Conservation (phyloP, 2,888 invertebrate species). For the Rhagonycha lutea region DNA sequence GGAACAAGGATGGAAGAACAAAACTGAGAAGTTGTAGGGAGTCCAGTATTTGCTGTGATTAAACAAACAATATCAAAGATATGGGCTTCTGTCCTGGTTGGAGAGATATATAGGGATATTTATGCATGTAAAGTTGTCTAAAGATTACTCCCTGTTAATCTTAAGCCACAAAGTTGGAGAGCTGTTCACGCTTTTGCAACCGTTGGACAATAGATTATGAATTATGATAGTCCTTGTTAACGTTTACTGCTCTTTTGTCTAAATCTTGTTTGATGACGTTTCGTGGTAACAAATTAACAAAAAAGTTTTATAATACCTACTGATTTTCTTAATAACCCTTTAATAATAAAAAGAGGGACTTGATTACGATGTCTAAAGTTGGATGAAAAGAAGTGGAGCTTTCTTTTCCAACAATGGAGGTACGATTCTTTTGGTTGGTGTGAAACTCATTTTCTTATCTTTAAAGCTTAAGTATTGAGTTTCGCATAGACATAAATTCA, state of each 20-base stretch:
- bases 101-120: slow-evolving; percentile 50
- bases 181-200: slow-evolving; percentile 47
- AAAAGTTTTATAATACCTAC: slow-evolving; percentile 9
- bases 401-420: not conserved
- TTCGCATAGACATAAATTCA: slow-evolving; percentile 49
- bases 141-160: slow-evolving; percentile 54
- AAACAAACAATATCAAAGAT: slow-evolving; percentile 52
- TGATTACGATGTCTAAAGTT: not conserved
- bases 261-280: slow-evolving; percentile 14
- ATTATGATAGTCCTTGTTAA: slow-evolving; percentile 45
- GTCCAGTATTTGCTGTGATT: slow-evolving; percentile 40
- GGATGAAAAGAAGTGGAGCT: not conserved
- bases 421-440: slow-evolving; percentile 6
- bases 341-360: not conserved
- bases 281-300: slow-evolving; percentile 22
- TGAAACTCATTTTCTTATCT: slow-evolving; percentile 31
- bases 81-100: slow-evolving; percentile 46
- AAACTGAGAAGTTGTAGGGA: slow-evolving; percentile 9
- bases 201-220: slow-evolving; percentile 50
- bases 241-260: slow-evolving; percentile 37
- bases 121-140: slow-evolving; percentile 53
- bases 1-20: slow-evolving; percentile 13
- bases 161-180: slow-evolving; percentile 51
- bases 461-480: slow-evolving; percentile 43
- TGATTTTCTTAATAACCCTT: not conserved